Percentiles rank a stretch among this genome's conserved stretches.
These are phyloP conservation scores for Caloenas nicobarica DNA, from an alignment of 2,113 vertebrate species.

Conservation along the genomic window DNA sequence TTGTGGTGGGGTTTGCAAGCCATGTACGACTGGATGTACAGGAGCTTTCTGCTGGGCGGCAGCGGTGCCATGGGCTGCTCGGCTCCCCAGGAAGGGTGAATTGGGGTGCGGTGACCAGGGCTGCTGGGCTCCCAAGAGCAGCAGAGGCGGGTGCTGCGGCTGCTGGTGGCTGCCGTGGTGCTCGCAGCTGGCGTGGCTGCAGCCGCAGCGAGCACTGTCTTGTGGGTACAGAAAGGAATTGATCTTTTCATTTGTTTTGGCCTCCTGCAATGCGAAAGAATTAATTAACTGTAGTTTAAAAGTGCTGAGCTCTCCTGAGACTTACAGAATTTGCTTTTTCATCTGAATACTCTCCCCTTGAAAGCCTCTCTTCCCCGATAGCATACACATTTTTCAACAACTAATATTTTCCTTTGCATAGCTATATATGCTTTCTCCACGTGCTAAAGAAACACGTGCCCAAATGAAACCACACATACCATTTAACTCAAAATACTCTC, in stretches of 20 bases:
- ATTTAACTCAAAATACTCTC: slow-evolving; percentile 31
- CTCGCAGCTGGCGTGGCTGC: neutral
- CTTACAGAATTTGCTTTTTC: slow-evolving; percentile 24
- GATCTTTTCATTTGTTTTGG: neutral
- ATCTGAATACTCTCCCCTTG: slow-evolving; percentile 9
- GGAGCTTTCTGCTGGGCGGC: neutral
- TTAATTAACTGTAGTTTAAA: slow-evolving; percentile 2
- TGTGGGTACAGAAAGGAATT: neutral
- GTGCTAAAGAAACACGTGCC: slow-evolving; percentile 15
- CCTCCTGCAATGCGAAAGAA: neutral
- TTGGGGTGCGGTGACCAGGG: fast-evolving
- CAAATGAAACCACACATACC: slow-evolving; percentile 43
- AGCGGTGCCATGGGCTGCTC: fast-evolving
- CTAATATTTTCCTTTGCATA: slow-evolving; percentile 48
- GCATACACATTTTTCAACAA: slow-evolving; percentile 39
- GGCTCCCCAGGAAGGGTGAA: fast-evolving
- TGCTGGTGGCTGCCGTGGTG: neutral
- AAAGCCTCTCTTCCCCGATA: neutral
- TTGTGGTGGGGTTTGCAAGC: neutral
- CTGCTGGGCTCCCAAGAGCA: no score
- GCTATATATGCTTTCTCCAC: slow-evolving; percentile 8
- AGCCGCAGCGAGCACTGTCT: neutral
- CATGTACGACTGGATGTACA: fast-evolving
- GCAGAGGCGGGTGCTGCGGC: neutral
- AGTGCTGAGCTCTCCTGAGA: neutral